Evolutionary conservation across 1,140 invertebrate species (phyloP).

Genomic region (Brachystomella parvula): DNA sequence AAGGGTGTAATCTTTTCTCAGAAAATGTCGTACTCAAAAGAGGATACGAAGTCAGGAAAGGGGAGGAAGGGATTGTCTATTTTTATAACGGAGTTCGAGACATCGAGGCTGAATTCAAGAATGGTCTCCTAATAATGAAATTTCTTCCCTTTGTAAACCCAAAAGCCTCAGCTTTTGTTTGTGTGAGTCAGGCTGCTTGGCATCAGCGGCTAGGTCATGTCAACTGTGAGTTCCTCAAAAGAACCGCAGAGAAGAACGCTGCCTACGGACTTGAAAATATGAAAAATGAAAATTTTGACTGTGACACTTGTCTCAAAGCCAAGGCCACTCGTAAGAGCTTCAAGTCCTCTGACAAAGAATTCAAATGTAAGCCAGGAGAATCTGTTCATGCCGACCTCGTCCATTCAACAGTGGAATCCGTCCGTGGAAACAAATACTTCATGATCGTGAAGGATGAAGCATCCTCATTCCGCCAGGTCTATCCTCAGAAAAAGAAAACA

Average conservation of each 20-base stretch:
- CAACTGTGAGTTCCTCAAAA: background rate
- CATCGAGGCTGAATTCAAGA: background rate
- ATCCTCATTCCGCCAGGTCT: background rate
- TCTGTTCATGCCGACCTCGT: background rate
- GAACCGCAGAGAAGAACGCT: background rate
- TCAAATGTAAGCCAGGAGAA: background rate
- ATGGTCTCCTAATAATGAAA: slow-evolving; percentile 1
- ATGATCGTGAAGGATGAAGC: slow-evolving; percentile 13
- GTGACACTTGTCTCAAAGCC: background rate
- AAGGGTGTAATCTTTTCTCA: slow-evolving; percentile 10
- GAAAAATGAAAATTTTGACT: background rate
- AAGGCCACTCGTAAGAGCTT: slow-evolving; percentile 2
- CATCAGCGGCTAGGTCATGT: slow-evolving; percentile 8
- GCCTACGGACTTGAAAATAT: background rate
- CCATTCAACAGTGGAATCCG: background rate
- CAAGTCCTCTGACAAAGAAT: background rate
- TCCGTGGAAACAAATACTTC: background rate
- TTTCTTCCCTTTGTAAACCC: background rate
- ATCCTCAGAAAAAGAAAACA: slow-evolving; percentile 5
- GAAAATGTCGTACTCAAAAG: slow-evolving; percentile 15
- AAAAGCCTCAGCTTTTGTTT: too few relatives aligned
- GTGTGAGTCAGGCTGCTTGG: slow-evolving; percentile 1
- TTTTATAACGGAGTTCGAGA: background rate
- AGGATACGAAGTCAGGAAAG: slow-evolving; percentile 7
- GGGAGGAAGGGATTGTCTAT: background rate